These are phyloP conservation scores for Isotomurus palustris DNA, from an alignment of 2,888 invertebrate genomes.

Conservation along the genomic window DNA sequence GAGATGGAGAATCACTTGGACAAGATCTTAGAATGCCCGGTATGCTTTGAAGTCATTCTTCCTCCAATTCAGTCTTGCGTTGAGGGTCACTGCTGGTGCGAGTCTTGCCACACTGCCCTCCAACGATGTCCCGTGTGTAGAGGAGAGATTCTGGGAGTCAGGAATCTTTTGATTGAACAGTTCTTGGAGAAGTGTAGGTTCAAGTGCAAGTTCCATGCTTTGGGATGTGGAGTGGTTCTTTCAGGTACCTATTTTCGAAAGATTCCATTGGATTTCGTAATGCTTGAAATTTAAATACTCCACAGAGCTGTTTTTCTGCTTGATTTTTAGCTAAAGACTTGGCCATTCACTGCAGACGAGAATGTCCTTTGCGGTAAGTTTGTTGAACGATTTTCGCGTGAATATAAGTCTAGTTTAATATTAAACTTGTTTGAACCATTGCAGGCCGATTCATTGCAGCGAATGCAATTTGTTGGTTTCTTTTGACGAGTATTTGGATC, in stretches of 20 bases:
- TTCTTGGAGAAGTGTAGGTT: constrained; percentile 29
- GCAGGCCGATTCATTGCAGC: constrained; percentile 29
- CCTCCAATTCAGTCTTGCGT: constrained; percentile 32
- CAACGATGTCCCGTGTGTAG: constrained; percentile 32
- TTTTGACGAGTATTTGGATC: constrained; percentile 26
- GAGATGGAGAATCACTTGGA: constrained; percentile 4
- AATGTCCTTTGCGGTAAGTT: background rate
- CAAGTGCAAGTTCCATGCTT: constrained; percentile 20
- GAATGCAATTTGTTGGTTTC: constrained; percentile 32
- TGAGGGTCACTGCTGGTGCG: constrained; percentile 31
- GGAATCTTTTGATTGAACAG: constrained; percentile 32
- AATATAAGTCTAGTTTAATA: background rate
- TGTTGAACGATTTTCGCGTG: background rate
- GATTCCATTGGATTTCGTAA: background rate
- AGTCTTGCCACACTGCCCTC: constrained; percentile 22
- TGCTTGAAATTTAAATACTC: background rate
- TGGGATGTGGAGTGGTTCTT: constrained; percentile 17
- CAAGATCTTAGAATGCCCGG: constrained; percentile 32
- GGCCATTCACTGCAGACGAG: background rate
- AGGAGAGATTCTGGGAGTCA: constrained; percentile 13
- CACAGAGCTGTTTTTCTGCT: background rate
- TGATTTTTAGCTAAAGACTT: background rate
- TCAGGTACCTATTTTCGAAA: constrained; percentile 9
- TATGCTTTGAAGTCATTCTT: constrained; percentile 31
- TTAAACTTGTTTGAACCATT: background rate